Percentiles rank a stretch among this genome's conserved stretches.
Evolutionary conservation across 2,888 invertebrate genomes (phyloP).

Genomic region (Agapostemon virescens): DNA sequence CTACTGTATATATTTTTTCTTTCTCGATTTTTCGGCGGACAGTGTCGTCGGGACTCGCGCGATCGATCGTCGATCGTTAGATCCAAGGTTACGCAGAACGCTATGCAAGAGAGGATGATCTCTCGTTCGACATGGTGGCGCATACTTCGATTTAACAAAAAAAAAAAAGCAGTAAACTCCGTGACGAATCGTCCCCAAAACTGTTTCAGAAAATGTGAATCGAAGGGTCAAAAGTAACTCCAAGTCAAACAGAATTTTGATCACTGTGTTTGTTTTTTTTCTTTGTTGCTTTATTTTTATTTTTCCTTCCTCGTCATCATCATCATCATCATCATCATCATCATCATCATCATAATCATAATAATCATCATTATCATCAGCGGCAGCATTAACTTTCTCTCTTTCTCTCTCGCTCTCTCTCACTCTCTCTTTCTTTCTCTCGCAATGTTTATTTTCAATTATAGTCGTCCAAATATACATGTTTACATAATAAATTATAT

Average conservation of each 20-base stretch:
- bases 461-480: slow-evolving; percentile 80
- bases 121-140: slow-evolving; percentile 12
- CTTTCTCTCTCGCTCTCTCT: slow-evolving; percentile 70
- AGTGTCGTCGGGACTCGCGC: neutral
- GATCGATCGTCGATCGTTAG: neutral
- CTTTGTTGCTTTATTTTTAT: slow-evolving; percentile 8
- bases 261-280: slow-evolving; percentile 63
- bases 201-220: slow-evolving; percentile 78
- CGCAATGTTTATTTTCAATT: slow-evolving; percentile 79
- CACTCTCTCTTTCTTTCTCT: slow-evolving; percentile 72
- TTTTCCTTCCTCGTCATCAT: neutral
- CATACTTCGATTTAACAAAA: too few relatives aligned
- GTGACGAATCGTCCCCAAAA: slow-evolving; percentile 75
- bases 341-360: neutral
- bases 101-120: too few relatives aligned
- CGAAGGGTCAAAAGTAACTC: slow-evolving; percentile 73
- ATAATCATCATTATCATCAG: neutral
- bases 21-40: neutral
- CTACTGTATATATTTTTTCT: too few relatives aligned
- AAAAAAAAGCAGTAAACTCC: slow-evolving; percentile 11
- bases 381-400: slow-evolving; percentile 54
- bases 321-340: neutral
- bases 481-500: slow-evolving; percentile 80
- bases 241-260: slow-evolving; percentile 74
- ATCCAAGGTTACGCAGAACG: neutral